These are phyloP conservation scores for Ondatra zibethicus DNA, from an alignment of 2,113 vertebrate species.

Conservation along the genomic window DNA sequence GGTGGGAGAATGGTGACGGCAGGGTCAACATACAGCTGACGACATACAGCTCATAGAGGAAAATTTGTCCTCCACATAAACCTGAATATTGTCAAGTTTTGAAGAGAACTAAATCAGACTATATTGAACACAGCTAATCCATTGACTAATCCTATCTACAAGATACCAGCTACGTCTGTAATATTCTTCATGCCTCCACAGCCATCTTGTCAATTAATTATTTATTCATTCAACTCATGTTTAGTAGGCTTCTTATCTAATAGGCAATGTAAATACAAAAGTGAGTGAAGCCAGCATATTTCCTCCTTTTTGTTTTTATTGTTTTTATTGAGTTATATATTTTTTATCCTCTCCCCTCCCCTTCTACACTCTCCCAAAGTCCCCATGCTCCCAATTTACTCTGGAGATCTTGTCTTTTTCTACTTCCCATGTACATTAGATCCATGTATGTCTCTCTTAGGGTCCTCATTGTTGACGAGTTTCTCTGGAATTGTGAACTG, in stretches of 20 bases:
- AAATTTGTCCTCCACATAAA: constrained; percentile 55
- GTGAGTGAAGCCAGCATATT: background rate
- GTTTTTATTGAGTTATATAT: too few relatives aligned
- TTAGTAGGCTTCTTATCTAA: constrained; percentile 17
- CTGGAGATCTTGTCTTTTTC: too few relatives aligned
- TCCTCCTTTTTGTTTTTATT: background rate
- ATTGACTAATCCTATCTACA: constrained; percentile 59
- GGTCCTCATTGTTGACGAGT: too few relatives aligned
- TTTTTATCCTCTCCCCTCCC: too few relatives aligned
- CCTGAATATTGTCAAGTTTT: constrained; percentile 56
- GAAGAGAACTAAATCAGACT: constrained; percentile 38
- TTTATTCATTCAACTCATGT: background rate
- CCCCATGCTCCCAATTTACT: too few relatives aligned
- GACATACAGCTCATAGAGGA: constrained; percentile 5
- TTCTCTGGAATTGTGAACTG: too few relatives aligned
- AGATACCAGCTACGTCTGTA: background rate
- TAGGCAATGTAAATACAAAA: background rate
- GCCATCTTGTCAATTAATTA: background rate
- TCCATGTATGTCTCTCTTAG: too few relatives aligned
- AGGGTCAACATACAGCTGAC: constrained; percentile 57
- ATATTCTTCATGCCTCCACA: background rate
- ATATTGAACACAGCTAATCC: constrained; percentile 2
- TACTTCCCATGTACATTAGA: too few relatives aligned
- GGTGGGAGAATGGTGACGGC: constrained; percentile 43
- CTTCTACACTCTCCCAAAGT: too few relatives aligned